Conservation (phyloP, 2,888 invertebrate genomes). For the Antheraea assamensis region DNA sequence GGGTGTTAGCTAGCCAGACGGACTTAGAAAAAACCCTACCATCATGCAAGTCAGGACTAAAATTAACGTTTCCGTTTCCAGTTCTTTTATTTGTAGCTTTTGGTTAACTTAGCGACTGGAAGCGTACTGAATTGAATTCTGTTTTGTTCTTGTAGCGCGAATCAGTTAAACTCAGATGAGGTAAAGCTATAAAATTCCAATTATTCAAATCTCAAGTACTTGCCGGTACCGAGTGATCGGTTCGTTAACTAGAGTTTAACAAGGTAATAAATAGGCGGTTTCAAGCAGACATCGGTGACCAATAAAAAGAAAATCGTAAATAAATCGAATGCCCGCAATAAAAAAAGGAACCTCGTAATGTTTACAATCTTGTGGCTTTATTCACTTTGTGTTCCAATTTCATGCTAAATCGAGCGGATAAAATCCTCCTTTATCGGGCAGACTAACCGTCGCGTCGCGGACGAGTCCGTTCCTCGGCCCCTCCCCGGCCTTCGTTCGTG, state of each 20-base stretch:
- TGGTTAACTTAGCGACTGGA: slow-evolving; percentile 35
- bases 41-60: slow-evolving; percentile 49
- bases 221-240: slow-evolving; percentile 62
- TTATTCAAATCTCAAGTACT: slow-evolving; percentile 64
- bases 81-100: slow-evolving; percentile 49
- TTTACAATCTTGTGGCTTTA: slow-evolving; percentile 82
- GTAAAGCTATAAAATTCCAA: slow-evolving; percentile 73
- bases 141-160: slow-evolving; percentile 49
- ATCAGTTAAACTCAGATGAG: slow-evolving; percentile 67
- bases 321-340: slow-evolving; percentile 74
- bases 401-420: slow-evolving; percentile 82
- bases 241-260: slow-evolving; percentile 80
- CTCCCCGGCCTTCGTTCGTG: slow-evolving; percentile 21
- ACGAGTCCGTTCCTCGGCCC: slow-evolving; percentile 15
- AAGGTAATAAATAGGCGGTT: slow-evolving; percentile 77
- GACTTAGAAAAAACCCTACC: no score
- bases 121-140: slow-evolving; percentile 39
- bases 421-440: slow-evolving; percentile 79
- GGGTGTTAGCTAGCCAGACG: no score
- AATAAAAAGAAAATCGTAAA: slow-evolving; percentile 79
- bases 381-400: slow-evolving; percentile 83
- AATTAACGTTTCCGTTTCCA: slow-evolving; percentile 42
- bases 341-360: slow-evolving; percentile 80
- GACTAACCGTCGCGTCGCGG: slow-evolving; percentile 78
- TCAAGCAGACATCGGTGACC: slow-evolving; percentile 64